Percentiles rank a stretch among this genome's conserved stretches.
Conservation (phyloP, 2,797 vertebrate species). For the Cygnus olor region DNA sequence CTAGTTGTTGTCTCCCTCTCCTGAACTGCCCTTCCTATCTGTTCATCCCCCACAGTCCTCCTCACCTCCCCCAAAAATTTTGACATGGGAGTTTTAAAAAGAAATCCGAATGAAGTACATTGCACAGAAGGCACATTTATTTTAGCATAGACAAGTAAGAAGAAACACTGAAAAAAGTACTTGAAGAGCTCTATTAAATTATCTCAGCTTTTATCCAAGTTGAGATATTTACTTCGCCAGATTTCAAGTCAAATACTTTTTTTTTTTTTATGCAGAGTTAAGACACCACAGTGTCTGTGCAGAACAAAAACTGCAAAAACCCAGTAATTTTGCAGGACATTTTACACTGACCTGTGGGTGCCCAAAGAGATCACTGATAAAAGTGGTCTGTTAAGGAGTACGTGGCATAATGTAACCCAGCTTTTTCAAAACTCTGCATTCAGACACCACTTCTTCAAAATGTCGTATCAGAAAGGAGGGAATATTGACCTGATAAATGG, state of each 20-base stretch:
- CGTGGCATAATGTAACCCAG: background rate
- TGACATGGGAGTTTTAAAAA: conserved; percentile 60
- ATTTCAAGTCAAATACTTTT: background rate
- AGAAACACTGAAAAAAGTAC: background rate
- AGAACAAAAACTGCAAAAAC: background rate
- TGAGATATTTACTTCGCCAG: background rate
- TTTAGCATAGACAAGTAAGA: conserved; percentile 33
- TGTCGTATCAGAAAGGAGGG: background rate
- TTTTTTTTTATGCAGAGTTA: background rate
- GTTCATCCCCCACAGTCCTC: conserved; percentile 43
- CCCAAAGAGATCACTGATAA: background rate
- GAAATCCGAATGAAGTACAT: conserved; percentile 41
- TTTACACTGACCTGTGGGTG: background rate
- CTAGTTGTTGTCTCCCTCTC: conserved; percentile 21
- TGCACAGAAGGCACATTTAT: conserved; percentile 63
- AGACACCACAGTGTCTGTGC: background rate
- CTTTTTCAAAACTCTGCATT: background rate
- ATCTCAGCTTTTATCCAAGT: background rate
- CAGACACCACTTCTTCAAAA: background rate
- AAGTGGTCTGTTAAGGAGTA: background rate
- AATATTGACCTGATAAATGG: background rate
- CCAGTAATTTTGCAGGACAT: background rate
- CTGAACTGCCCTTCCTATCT: conserved; percentile 55
- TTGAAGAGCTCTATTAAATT: conserved; percentile 27
- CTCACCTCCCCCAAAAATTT: conserved; percentile 53